A percentile compares a stretch with the other conserved stretches of the same genome.
Conservation (phyloP, 1,140 invertebrate species). For the Proctacanthus coquilletti region DNA sequence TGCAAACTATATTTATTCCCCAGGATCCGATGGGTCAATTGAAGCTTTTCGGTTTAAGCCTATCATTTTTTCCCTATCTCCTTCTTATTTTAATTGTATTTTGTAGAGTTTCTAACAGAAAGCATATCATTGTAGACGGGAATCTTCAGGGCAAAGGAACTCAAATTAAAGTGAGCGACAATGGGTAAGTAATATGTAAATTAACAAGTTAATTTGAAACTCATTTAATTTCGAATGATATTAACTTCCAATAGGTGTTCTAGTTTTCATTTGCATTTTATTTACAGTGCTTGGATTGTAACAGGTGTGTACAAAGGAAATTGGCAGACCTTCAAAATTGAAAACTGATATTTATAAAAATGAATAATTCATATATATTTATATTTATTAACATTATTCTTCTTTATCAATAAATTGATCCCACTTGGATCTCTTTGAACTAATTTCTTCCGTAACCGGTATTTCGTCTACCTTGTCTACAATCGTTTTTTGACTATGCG, state of each 20-base stretch:
- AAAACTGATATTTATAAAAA: no score
- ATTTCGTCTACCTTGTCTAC: no score
- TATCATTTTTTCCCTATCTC: background rate
- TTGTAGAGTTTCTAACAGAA: slow-evolving; percentile 16
- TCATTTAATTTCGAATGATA: no score
- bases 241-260: no score
- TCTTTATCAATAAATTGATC: no score
- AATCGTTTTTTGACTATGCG: no score
- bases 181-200: slow-evolving; percentile 14
- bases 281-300: slow-evolving; percentile 19
- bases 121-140: slow-evolving; percentile 17
- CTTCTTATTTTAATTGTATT: background rate
- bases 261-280: background rate
- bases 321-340: no score
- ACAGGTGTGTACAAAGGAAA: slow-evolving; percentile 24
- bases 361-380: no score
- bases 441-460: no score
- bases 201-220: no score
- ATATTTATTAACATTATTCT: no score
- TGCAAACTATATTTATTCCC: slow-evolving; percentile 19
- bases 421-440: no score
- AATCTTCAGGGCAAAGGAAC: slow-evolving; percentile 18
- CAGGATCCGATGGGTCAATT: slow-evolving; percentile 19
- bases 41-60: slow-evolving; percentile 12
- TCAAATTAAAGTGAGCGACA: slow-evolving; percentile 19